Evolutionary conservation across 2,888 invertebrate species (phyloP).

Genomic region (Melipona bicolor): DNA sequence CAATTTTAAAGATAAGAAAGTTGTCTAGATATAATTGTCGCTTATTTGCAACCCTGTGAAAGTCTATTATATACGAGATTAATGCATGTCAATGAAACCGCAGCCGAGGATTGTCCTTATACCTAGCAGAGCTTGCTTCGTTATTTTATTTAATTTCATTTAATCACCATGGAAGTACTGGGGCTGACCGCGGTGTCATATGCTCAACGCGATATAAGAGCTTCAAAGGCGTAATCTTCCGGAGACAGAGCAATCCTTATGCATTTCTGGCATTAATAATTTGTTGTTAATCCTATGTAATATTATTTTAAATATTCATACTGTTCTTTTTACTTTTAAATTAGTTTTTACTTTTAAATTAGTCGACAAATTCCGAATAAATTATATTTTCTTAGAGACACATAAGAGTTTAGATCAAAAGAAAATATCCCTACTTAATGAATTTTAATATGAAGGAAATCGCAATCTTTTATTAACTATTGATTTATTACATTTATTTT

Average conservation of each 20-base stretch:
- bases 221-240: constrained; percentile 52
- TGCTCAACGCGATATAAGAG: constrained; percentile 41
- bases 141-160: constrained; percentile 65
- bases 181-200: constrained; percentile 54
- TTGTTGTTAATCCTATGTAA: background rate
- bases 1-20: background rate
- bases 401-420: background rate
- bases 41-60: background rate
- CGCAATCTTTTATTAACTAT: background rate
- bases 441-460: background rate
- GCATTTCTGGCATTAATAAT: background rate
- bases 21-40: background rate
- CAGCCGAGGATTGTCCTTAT: constrained; percentile 23
- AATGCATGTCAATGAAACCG: constrained; percentile 32
- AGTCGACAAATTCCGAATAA: background rate
- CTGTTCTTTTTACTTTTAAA: background rate
- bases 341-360: background rate
- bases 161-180: constrained; percentile 57
- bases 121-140: constrained; percentile 46
- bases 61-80: background rate
- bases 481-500: background rate
- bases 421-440: background rate
- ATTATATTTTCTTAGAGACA: background rate
- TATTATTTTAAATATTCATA: background rate
- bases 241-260: constrained; percentile 22